Percentiles rank a stretch among this genome's conserved stretches.
Evolutionary conservation across 2,113 vertebrate species (phyloP).

Genomic region (Phoenicopterus ruber): DNA sequence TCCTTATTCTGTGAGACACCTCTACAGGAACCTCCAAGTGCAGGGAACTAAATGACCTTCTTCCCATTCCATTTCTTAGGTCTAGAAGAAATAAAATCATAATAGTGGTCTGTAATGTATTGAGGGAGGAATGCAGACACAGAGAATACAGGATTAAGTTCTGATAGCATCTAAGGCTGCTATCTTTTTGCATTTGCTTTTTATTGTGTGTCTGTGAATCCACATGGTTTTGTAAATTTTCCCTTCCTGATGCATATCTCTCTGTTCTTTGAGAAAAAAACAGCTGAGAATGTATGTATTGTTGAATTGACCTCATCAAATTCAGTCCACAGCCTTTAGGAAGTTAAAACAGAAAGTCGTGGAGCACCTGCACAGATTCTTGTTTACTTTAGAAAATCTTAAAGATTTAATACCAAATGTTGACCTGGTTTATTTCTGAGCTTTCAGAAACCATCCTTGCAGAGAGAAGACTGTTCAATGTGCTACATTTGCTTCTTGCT

Average conservation of each 20-base stretch:
- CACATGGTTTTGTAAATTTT: neutral
- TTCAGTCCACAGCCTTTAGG: neutral
- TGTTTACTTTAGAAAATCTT: slow-evolving; percentile 7
- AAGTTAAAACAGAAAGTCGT: neutral
- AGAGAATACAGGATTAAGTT: neutral
- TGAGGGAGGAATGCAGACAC: neutral
- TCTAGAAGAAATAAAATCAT: neutral
- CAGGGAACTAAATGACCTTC: neutral
- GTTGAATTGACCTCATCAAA: slow-evolving; percentile 24
- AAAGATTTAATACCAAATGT: neutral
- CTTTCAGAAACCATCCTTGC: neutral
- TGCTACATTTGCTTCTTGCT: slow-evolving; percentile 13
- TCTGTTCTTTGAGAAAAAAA: neutral
- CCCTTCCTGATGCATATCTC: neutral
- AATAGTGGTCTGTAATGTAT: neutral
- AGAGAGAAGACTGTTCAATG: neutral
- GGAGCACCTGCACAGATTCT: slow-evolving; percentile 14
- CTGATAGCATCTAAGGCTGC: neutral
- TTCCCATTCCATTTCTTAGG: neutral
- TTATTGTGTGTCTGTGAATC: neutral
- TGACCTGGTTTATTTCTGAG: slow-evolving; percentile 13
- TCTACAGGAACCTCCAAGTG: neutral
- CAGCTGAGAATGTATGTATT: neutral
- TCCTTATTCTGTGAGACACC: neutral
- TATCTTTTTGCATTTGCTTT: slow-evolving; percentile 20